Percentiles rank a stretch among this genome's conserved stretches.
phyloP scores from a whole-genome alignment of 1,140 invertebrate species.

The Caerostris extrusa region DNA sequence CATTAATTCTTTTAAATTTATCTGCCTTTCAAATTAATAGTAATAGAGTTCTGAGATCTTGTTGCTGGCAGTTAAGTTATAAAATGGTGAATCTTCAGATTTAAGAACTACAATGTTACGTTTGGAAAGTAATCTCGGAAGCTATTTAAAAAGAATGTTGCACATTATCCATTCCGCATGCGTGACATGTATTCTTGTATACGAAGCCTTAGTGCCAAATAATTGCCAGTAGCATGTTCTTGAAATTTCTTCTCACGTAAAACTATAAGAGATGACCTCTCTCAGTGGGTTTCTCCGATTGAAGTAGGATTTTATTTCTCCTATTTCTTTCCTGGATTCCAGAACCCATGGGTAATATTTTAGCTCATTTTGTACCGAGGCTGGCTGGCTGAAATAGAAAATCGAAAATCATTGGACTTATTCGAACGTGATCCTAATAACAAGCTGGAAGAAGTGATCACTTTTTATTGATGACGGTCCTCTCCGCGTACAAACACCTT shows the following conservation, averaged over 20 bases:
- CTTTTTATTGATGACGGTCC: slow-evolving; percentile 8
- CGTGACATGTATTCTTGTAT: not conserved
- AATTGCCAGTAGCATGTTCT: not conserved
- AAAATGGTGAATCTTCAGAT: too few relatives aligned
- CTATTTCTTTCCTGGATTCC: not conserved
- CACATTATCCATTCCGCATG: too few relatives aligned
- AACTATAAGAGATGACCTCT: not conserved
- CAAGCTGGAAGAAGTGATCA: not conserved
- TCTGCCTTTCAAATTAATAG: too few relatives aligned
- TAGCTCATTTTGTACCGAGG: slow-evolving; percentile 4
- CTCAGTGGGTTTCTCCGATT: not conserved
- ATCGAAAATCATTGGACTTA: slow-evolving; percentile 35
- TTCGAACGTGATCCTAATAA: not conserved
- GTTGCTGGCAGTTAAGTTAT: too few relatives aligned
- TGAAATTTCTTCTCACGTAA: not conserved
- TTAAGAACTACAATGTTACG: too few relatives aligned
- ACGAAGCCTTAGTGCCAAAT: not conserved
- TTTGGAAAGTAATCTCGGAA: too few relatives aligned
- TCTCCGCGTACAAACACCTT: not conserved
- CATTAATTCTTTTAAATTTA: too few relatives aligned
- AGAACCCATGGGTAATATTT: not conserved
- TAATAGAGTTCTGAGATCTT: too few relatives aligned
- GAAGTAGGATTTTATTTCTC: not conserved
- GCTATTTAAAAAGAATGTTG: too few relatives aligned
- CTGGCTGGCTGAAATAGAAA: not conserved